Base-by-base conservation (phyloP, 1,140 invertebrate genomes). In the Drosophila triauraria region DNA sequence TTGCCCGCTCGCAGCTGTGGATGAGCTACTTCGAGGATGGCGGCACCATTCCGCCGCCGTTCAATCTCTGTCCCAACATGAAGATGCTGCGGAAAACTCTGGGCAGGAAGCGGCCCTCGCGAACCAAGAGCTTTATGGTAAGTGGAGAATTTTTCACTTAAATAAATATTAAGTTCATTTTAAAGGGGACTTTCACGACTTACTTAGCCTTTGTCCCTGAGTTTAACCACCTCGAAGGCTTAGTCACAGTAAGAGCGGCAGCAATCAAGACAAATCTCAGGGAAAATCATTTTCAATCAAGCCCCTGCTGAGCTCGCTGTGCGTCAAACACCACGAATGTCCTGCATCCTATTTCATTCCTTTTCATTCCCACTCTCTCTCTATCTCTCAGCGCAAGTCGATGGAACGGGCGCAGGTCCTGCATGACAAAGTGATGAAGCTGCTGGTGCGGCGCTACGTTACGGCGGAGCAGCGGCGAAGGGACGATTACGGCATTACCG, bases 1-100 rank as follows among this genome's bases (percentile, higher is more conserved):
- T 98, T 84, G 97, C 97, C 3, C 93, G 97, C 12, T 97, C 96
- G 63, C 96, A 96, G 75, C 93, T 98, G n/a, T 98, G 97, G 96
- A 97, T 98, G 95, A 97, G 96, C 75, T 98, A 98, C 91, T 98
- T 98, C 79, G 96, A 97, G 84, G 96, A 97, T 51, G 96, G 96
- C 0, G 95, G 95, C 61, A 97, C 96, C 0, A 95, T 98, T 0
- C 97, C 98, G 2, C 95, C 97, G 0, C 97, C 97, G 0, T 97
- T 98, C 79, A 98, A 98, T 91, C 95, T 98, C 64, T 95, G 98
- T 20, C 97, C 97, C 7, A 96, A 96, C 17, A 95, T 94, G 46
- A 95, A 95, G 57, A 93, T 95, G 62, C 46, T 95, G 3, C 91
- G 78, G n/a, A 92, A 92, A 42, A 93, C 56, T 93, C 93, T 82